Evolutionary conservation across 2,113 vertebrate species (phyloP).

Genomic region (Cololabis saira): DNA sequence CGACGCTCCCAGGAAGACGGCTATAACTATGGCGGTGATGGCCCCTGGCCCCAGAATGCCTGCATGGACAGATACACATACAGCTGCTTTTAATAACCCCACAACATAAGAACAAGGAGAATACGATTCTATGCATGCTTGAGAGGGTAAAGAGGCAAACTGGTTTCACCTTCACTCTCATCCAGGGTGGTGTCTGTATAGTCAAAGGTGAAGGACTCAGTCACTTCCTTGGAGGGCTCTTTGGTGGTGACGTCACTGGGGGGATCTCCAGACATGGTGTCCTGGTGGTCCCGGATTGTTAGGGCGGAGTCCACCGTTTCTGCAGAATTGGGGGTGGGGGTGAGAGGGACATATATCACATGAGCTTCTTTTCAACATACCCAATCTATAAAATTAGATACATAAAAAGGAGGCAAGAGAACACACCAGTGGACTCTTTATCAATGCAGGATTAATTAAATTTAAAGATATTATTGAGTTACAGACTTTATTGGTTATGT

Average conservation of each 20-base stretch:
- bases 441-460: no score
- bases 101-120: no score
- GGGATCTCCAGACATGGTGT: constrained; percentile 87
- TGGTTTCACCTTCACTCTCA: constrained; percentile 72
- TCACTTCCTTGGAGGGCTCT: constrained; percentile 67
- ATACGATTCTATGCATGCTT: no score
- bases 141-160: background rate
- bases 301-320: constrained; percentile 74
- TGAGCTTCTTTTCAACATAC: no score
- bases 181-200: constrained; percentile 85
- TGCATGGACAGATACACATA: constrained; percentile 64
- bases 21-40: constrained; percentile 95
- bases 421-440: no score
- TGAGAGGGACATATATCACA: no score
- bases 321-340: constrained; percentile 18
- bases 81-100: background rate
- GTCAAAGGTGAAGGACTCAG: constrained; percentile 72
- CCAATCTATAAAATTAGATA: no score
- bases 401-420: no score
- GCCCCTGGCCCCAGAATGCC: constrained; percentile 91
- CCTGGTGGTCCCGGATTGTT: constrained; percentile 86
- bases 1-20: constrained; percentile 92
- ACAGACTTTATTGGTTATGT: no score
- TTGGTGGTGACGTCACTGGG: constrained; percentile 81
- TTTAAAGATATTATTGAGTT: no score